Evolutionary conservation across 2,113 vertebrate species (phyloP).

Genomic region (Natator depressus): DNA sequence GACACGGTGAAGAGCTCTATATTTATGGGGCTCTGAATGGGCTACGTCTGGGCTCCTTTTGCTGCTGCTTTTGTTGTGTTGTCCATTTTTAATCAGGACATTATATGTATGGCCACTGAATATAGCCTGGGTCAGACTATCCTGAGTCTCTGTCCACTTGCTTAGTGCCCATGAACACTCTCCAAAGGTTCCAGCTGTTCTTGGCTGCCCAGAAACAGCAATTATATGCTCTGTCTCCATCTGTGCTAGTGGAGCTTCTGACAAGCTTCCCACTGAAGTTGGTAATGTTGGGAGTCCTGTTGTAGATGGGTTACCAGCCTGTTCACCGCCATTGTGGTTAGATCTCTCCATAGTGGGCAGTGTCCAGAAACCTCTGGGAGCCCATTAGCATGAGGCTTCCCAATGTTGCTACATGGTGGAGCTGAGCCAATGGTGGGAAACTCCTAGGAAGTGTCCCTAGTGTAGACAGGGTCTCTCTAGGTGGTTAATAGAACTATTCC

Average conservation of each 20-base stretch:
- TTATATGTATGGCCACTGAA: conserved; percentile 9
- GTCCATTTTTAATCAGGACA: conserved; percentile 20
- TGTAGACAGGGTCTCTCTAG: neutral
- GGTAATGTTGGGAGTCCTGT: neutral
- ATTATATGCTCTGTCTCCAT: neutral
- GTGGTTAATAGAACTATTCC: neutral
- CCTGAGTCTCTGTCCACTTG: neutral
- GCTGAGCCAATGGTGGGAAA: neutral
- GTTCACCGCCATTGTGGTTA: neutral
- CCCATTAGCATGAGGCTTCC: neutral
- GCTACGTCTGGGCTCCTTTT: accelerated
- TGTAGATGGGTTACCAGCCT: neutral
- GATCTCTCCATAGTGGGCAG: neutral
- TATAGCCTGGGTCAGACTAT: neutral
- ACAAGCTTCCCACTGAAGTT: conserved; percentile 1
- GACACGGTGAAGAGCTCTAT: neutral
- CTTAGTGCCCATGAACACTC: neutral
- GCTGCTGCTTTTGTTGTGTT: neutral
- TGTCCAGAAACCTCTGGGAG: neutral
- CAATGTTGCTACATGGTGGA: neutral
- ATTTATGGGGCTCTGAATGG: neutral
- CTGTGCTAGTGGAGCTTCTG: neutral
- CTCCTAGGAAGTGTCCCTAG: neutral
- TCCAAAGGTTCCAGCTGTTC: neutral
- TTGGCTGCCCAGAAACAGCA: neutral